phyloP scores from a whole-genome alignment of 1,140 invertebrate species.

The Bombus picipes region DNA sequence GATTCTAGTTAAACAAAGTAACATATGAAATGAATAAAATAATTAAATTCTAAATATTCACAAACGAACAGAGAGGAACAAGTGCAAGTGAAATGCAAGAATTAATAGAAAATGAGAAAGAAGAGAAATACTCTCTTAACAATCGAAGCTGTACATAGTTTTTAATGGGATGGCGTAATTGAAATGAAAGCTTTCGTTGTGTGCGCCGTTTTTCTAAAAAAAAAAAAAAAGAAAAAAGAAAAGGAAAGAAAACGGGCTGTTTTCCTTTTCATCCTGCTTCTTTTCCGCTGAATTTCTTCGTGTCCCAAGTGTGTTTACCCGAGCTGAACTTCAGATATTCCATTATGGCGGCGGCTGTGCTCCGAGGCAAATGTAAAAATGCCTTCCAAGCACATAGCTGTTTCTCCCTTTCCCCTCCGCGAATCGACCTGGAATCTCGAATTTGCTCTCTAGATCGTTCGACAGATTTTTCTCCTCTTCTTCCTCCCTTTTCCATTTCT shows the following conservation, averaged over 20 bases:
- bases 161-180: conserved; percentile 55
- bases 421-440: conserved; percentile 53
- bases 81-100: rapidly evolving
- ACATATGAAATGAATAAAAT: too few relatives aligned
- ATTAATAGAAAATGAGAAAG: background rate
- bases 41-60: background rate
- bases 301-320: conserved; percentile 64
- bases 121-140: background rate
- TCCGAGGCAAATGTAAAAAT: conserved; percentile 66
- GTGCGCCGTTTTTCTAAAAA: background rate
- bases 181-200: conserved; percentile 64
- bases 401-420: conserved; percentile 40
- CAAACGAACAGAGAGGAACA: background rate
- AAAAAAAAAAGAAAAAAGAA: background rate
- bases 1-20: too few relatives aligned
- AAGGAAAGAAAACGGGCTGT: background rate
- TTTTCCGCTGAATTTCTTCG: conserved; percentile 51
- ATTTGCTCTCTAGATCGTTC: conserved; percentile 21
- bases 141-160: background rate
- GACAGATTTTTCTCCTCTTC: background rate
- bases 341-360: conserved; percentile 60
- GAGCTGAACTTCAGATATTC: conserved; percentile 70
- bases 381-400: conserved; percentile 32
- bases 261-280: conserved; percentile 23
- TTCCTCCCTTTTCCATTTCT: too few relatives aligned